These are phyloP conservation scores for Grus americana DNA, from an alignment of 2,113 vertebrate genomes.

Conservation along the genomic window DNA sequence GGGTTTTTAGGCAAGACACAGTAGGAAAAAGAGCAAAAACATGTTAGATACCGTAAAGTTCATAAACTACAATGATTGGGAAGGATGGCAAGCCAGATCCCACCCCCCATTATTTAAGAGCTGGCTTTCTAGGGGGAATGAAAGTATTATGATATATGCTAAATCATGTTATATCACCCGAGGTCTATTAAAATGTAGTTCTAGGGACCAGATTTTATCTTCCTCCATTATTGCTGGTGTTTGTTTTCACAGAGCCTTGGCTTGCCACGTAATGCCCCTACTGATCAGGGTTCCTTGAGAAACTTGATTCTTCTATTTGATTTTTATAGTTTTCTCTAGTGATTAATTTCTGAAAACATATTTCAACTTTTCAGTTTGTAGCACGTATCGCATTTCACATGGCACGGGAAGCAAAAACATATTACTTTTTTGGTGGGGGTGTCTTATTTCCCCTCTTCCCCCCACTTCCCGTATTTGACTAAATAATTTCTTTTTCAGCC, in stretches of 20 bases:
- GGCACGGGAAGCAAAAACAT: background rate
- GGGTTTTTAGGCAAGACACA: background rate
- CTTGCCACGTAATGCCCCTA: background rate
- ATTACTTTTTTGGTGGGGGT: background rate
- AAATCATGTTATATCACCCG: background rate
- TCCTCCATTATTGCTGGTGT: background rate
- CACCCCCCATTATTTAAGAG: background rate
- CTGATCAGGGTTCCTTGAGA: background rate
- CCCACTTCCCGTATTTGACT: background rate
- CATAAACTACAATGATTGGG: background rate
- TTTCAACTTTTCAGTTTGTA: conserved; percentile 21
- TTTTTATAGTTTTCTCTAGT: background rate
- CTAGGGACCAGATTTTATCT: background rate
- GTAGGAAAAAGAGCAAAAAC: background rate
- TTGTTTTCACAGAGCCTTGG: background rate
- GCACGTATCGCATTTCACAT: background rate
- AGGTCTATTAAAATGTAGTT: background rate
- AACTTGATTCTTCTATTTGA: background rate
- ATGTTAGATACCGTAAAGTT: background rate
- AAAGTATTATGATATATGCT: background rate
- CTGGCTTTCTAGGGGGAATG: background rate
- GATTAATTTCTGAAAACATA: conserved; percentile 30
- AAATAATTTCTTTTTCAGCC: background rate
- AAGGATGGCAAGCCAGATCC: background rate
- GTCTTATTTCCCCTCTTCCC: background rate